phyloP scores from a whole-genome alignment of 2,797 vertebrate species.

The Cyclopterus lumpus region DNA sequence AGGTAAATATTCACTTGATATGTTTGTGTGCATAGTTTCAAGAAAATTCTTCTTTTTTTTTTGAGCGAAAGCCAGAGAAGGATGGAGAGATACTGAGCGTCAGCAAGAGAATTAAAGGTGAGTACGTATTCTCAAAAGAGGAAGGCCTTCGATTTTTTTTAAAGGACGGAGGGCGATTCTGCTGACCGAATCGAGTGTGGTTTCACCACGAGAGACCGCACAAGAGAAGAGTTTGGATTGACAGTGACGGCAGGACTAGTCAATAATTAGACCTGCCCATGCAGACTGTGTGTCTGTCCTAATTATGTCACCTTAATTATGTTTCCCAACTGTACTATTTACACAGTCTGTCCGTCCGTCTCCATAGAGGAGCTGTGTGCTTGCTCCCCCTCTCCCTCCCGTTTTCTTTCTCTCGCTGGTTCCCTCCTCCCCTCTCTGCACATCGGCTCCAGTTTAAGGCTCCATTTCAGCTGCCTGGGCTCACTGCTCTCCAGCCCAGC shows the following conservation, averaged over 20 bases:
- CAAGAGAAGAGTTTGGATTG: neutral
- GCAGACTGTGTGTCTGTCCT: slow-evolving; percentile 51
- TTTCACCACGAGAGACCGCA: neutral
- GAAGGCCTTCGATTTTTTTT: neutral
- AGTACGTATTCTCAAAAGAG: neutral
- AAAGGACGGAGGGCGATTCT: neutral
- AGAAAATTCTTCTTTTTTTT: too few relatives aligned
- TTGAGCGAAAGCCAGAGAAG: too few relatives aligned
- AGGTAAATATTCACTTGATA: slow-evolving; percentile 14
- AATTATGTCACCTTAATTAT: slow-evolving; percentile 83
- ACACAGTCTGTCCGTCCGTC: slow-evolving; percentile 56
- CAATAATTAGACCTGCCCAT: slow-evolving; percentile 64
- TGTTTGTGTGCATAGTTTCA: neutral
- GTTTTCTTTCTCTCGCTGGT: slow-evolving; percentile 58
- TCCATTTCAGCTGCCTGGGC: slow-evolving; percentile 89
- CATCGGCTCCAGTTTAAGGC: slow-evolving; percentile 84
- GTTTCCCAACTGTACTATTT: slow-evolving; percentile 80
- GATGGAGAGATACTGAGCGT: too few relatives aligned
- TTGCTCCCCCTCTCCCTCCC: slow-evolving; percentile 36
- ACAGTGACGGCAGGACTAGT: neutral
- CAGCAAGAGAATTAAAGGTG: neutral
- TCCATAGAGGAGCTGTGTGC: slow-evolving; percentile 61
- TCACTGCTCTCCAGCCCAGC: slow-evolving; percentile 86
- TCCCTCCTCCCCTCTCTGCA: slow-evolving; percentile 69
- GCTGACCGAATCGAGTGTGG: neutral